Percentiles rank a stretch among this genome's conserved stretches.
phyloP scores from a whole-genome alignment of 2,113 vertebrate genomes.

The Hipposideros armiger region DNA sequence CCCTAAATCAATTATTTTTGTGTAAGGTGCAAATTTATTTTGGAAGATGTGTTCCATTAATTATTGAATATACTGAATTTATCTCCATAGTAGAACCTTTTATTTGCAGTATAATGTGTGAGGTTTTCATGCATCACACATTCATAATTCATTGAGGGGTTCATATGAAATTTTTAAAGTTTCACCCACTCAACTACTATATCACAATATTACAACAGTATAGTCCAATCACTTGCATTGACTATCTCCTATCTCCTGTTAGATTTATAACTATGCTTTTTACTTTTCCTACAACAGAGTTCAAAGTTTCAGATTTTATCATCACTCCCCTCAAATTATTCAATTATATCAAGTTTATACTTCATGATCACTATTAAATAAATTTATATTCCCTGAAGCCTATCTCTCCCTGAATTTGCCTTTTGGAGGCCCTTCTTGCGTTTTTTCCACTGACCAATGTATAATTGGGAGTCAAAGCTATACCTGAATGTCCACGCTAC shows the following conservation, averaged over 20 bases:
- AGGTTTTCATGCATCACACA: conserved; percentile 54
- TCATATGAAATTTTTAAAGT: conserved; percentile 23
- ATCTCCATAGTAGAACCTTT: not conserved
- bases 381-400: conserved; percentile 69
- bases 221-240: not conserved
- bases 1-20: conserved; percentile 59
- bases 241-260: not conserved
- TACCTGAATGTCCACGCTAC: conserved; percentile 46
- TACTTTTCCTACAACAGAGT: conserved; percentile 38
- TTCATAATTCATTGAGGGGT: not conserved
- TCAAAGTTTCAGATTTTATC: conserved; percentile 48
- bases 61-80: conserved; percentile 54
- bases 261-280: conserved; percentile 48
- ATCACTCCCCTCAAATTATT: not conserved
- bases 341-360: conserved; percentile 50
- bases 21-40: conserved; percentile 70
- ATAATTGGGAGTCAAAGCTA: conserved; percentile 53
- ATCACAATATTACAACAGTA: not conserved
- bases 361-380: conserved; percentile 62
- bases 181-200: conserved; percentile 12
- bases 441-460: conserved; percentile 3
- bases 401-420: conserved; percentile 71
- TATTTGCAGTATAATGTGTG: conserved; percentile 34
- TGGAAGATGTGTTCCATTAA: conserved; percentile 32
- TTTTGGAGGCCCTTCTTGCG: conserved; percentile 45